These are phyloP conservation scores for Stigmatopora argus DNA, from an alignment of 2,113 vertebrate genomes.

Conservation along the genomic window DNA sequence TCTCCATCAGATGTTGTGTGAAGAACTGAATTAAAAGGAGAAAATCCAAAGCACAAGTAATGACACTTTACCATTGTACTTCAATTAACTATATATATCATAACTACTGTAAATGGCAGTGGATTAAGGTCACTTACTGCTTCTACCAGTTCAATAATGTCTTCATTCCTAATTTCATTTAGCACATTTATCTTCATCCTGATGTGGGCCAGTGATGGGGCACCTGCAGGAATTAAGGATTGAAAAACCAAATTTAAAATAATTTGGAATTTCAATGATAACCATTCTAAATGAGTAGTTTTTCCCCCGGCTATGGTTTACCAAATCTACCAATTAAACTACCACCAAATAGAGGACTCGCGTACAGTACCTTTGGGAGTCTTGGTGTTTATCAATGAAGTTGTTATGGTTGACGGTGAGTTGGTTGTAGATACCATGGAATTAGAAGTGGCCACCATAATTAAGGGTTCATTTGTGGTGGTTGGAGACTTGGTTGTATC, in stretches of 20 bases:
- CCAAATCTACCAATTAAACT: too few species aligned
- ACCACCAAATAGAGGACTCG: too few species aligned
- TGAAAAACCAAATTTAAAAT: neutral
- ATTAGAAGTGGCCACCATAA: neutral
- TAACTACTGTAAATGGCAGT: too few species aligned
- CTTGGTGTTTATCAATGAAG: neutral
- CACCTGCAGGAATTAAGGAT: neutral
- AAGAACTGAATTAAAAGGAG: constrained; percentile 32
- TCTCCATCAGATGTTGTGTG: constrained; percentile 1
- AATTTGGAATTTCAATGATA: neutral
- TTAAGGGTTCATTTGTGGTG: neutral
- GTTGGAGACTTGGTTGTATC: neutral
- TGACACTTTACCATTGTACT: neutral
- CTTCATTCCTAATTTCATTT: constrained; percentile 21
- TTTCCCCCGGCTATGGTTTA: neutral
- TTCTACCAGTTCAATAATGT: constrained; percentile 8
- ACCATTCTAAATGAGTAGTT: neutral
- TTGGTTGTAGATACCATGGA: neutral
- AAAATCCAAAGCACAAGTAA: neutral
- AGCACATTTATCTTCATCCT: constrained; percentile 15
- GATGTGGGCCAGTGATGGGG: neutral
- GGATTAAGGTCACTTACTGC: constrained; percentile 19
- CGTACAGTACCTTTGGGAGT: neutral
- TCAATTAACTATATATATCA: too few species aligned
- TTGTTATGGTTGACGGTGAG: neutral